These are phyloP conservation scores for Aproaerema taeniolella DNA, from an alignment of 2,888 invertebrate species.

Conservation along the genomic window DNA sequence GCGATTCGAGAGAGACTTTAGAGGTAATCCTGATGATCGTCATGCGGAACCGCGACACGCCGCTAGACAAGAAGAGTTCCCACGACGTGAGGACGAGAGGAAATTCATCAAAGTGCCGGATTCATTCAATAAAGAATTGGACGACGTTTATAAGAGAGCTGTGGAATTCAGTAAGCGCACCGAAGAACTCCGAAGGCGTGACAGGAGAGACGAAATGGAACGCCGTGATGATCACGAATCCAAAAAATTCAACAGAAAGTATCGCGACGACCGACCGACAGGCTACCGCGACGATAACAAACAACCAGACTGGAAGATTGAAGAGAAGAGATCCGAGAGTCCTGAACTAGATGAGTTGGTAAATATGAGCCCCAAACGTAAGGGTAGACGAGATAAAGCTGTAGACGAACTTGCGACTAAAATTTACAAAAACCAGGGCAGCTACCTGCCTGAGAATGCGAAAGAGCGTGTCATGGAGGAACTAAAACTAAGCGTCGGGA, in stretches of 20 bases:
- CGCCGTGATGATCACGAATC: conserved; percentile 23
- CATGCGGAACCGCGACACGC: not conserved
- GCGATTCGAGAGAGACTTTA: conserved; percentile 10
- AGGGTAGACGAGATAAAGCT: conserved; percentile 48
- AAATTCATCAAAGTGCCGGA: conserved; percentile 20
- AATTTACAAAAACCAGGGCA: conserved; percentile 38
- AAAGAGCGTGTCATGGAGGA: conserved; percentile 37
- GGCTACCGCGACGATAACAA: not conserved
- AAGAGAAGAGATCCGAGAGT: conserved; percentile 9
- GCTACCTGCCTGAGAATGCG: conserved; percentile 30
- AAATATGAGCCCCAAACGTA: conserved; percentile 16
- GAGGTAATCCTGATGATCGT: conserved; percentile 3
- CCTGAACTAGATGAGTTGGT: too few species aligned
- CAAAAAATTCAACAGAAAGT: conserved; percentile 5
- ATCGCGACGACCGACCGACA: not conserved
- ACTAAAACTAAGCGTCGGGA: conserved; percentile 31
- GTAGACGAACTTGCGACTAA: conserved; percentile 43
- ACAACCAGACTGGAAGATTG: conserved; percentile 9
- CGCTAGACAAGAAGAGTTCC: conserved; percentile 9
- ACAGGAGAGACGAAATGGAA: conserved; percentile 26
- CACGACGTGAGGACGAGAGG: conserved; percentile 22
- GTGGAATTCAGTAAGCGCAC: conserved; percentile 52
- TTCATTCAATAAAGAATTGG: conserved; percentile 52
- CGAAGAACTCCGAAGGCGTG: conserved; percentile 40
- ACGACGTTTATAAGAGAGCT: conserved; percentile 53